Base-by-base conservation (phyloP, 2,113 vertebrate genomes). In the Potamarius usumacintae region DNA sequence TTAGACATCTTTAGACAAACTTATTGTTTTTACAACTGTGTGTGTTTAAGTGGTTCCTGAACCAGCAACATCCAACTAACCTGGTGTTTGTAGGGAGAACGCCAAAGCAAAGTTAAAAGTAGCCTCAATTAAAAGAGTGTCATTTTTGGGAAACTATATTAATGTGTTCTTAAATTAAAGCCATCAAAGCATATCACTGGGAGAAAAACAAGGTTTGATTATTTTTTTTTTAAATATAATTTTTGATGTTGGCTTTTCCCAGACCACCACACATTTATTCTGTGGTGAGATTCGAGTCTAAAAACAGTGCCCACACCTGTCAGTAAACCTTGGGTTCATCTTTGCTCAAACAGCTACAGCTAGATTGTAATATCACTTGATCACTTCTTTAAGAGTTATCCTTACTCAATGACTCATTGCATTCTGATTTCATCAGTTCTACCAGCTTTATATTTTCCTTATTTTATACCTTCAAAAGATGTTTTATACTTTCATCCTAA, bases 221-320 rank as follows among this genome's bases (percentile, higher is more conserved):
- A 20, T 62, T 27, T 82, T 77, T 17, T 86, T 55, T 42, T 34
- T 34, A 34, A 42, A 42, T 2, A 63, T 57, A 62, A 85, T 30
- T 85, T 71, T n/a, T 74, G 27, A 63, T 5, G 22, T 67, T 83
- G 58, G 82, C 2, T 55, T 79, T 57, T 77, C 22, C 48, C 74
- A 25, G 74, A 0, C 30, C 48, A 12, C 48, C 48, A 77, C 20
- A 25, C 48, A 12, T 52, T n/a, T 77, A 77, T 52, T 52, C 72
- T 77, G 74, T 50, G 22, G 34, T 20, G 25, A 7, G 14, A 57
- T 9, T 7, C 5, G 14, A 55, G 30, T 18, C 85, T 27, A 58
- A 81, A 89, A 80, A 82, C 22, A 57, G 22, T 79, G 55, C 69
- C 17, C 7, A 58, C 5, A 34, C 67, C 34, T n/a, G 85, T 87